Evolutionary conservation across 2,888 invertebrate species (phyloP).

Genomic region (Metopia argyrocephala): DNA sequence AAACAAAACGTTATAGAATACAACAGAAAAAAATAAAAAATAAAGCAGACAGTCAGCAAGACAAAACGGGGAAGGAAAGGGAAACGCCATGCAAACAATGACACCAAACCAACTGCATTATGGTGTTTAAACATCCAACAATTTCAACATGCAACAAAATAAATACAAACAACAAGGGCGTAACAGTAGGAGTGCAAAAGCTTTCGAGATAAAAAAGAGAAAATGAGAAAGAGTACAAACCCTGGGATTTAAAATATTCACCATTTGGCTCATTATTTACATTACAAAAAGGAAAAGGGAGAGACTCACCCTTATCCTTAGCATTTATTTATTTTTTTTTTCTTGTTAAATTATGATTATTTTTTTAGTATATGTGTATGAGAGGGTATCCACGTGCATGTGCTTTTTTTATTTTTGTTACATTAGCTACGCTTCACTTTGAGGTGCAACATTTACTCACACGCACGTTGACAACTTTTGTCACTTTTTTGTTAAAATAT

Average conservation of each 20-base stretch:
- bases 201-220: not conserved
- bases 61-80: constrained; percentile 6
- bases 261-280: constrained; percentile 38
- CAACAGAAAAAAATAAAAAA: constrained; percentile 16
- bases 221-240: not conserved
- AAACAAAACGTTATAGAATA: too few relatives aligned
- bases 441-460: constrained; percentile 39
- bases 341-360: not conserved
- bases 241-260: constrained; percentile 22
- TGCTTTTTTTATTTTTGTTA: not conserved
- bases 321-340: not conserved
- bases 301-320: constrained; percentile 15
- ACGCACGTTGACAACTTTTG: constrained; percentile 6
- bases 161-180: not conserved
- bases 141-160: not conserved
- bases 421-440: constrained; percentile 55
- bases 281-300: not conserved
- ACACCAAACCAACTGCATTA: constrained; percentile 57
- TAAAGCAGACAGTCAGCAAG: not conserved
- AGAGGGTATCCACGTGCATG: not conserved
- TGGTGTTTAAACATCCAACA: constrained; percentile 36
- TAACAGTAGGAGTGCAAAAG: not conserved
- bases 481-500: constrained; percentile 30
- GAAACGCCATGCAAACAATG: constrained; percentile 41
- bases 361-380: not conserved